Base-by-base conservation (phyloP, 2,888 invertebrate species). In the Sipunculus nudus region DNA sequence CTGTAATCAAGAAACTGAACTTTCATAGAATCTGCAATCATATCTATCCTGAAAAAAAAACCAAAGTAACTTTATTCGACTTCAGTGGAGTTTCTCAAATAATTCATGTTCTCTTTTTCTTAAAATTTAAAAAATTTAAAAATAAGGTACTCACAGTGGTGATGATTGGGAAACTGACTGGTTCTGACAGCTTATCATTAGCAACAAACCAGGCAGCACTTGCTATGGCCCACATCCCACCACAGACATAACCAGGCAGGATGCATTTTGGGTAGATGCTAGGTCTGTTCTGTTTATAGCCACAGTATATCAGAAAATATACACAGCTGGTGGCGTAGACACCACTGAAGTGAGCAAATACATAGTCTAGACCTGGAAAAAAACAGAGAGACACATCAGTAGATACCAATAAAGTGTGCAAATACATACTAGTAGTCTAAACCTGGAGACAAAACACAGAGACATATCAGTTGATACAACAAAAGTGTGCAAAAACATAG, bases 131-230 rank as follows among this genome's bases (percentile, higher is more conserved):
- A 43, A 16, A 19, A 43, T 16, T 6, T 10, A 28, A 21, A 35
- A 2, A 8, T 38, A 25, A 26, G n/a, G 1, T 26, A 66, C 73
- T 62, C 41, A 75, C 72, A 26, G 85, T 82, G 23, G 85, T 80
- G 16, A 85, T 79, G 46, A 86, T 85, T 16, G 86, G 86, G 63
- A 85, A 86, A 25, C 84, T 80, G 53, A 86, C 81, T n/a, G 85
- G 75, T 65, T 85, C 83, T 1, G 84, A 83, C 28, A 86, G 75
- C 2, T 76, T 73, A 56, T 81, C 77, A 72, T 86, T 86, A 28
- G 86, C 86, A 16, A 86, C 72, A 73, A 86, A 86, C 78, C 85
- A 87, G 35, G 78, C 74, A 4, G 80, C 72, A n/a, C 84, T 82
- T 23, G 84, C 86, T 6, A 84, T 66, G 3, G 78, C 83, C 86